Percentiles rank a stretch among this genome's conserved stretches.
Conservation (phyloP, 2,888 invertebrate species). For the Sarcophaga variegata region DNA sequence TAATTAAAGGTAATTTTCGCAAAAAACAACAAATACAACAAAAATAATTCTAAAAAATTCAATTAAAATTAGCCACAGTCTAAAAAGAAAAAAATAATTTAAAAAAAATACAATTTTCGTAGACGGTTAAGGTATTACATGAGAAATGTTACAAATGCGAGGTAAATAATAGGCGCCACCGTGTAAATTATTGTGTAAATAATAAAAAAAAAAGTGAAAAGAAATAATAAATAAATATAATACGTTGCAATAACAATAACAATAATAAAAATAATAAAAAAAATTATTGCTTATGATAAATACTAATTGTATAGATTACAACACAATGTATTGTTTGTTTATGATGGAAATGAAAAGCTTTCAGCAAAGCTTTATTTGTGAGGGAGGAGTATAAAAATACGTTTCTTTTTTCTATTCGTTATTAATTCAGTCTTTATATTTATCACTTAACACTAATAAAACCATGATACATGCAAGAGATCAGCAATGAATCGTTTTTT, state of each 20-base stretch:
- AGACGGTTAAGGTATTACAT: slow-evolving; percentile 26
- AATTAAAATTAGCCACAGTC: not conserved
- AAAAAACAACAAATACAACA: not conserved
- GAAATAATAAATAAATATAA: not conserved
- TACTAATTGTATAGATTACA: not conserved
- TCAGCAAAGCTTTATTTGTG: slow-evolving; percentile 24
- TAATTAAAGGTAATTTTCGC: slow-evolving; percentile 64
- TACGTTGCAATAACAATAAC: not conserved
- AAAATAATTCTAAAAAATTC: slow-evolving; percentile 19
- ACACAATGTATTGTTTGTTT: slow-evolving; percentile 14
- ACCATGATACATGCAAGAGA: not conserved
- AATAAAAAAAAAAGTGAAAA: not conserved
- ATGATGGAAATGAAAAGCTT: not conserved
- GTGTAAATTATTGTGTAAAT: slow-evolving; percentile 11
- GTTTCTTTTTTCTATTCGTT: not conserved
- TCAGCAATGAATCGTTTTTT: no score
- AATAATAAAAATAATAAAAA: not conserved
- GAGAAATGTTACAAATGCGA: not conserved
- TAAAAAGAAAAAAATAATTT: not conserved
- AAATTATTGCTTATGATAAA: not conserved
- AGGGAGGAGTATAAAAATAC: slow-evolving; percentile 39
- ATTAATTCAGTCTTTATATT: slow-evolving; percentile 15
- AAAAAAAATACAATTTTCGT: not conserved
- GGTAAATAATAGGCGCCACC: slow-evolving; percentile 65
- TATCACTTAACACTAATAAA: slow-evolving; percentile 29